A percentile compares a stretch with the other conserved stretches of the same genome.
phyloP scores from a whole-genome alignment of 35 echinoderm and acorn worm genomes.

The Heliocidaris tuberculata region DNA sequence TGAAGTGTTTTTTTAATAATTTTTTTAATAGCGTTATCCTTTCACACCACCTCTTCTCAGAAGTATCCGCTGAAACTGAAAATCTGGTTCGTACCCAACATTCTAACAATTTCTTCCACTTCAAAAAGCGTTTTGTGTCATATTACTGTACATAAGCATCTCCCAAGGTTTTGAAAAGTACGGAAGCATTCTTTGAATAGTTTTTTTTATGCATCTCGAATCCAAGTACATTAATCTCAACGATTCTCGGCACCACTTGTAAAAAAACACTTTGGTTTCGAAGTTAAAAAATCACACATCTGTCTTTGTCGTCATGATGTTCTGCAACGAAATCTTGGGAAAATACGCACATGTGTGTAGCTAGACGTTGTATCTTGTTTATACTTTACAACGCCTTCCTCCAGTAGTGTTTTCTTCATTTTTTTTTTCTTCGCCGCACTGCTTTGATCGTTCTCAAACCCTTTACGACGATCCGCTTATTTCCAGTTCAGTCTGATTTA shows the following conservation, averaged over 20 bases:
- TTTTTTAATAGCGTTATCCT: no score
- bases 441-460: no score
- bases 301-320: neutral
- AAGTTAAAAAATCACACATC: slow-evolving; percentile 11
- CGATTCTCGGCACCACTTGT: neutral
- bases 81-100: neutral
- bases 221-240: neutral
- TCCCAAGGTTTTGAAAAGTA: neutral
- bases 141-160: neutral
- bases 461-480: neutral
- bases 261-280: neutral
- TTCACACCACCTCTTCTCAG: no score
- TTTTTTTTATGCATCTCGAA: neutral
- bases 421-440: no score
- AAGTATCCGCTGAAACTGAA: neutral
- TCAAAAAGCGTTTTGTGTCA: neutral
- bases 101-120: neutral
- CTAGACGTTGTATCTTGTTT: neutral
- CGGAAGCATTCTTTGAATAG: neutral
- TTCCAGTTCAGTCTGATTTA: neutral
- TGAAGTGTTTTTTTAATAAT: no score
- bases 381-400: neutral
- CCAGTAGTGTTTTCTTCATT: neutral
- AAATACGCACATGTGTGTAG: neutral
- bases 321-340: neutral